These are phyloP conservation scores for Caenorhabditis latens DNA, from an alignment of 1,140 invertebrate genomes.

Conservation along the genomic window DNA sequence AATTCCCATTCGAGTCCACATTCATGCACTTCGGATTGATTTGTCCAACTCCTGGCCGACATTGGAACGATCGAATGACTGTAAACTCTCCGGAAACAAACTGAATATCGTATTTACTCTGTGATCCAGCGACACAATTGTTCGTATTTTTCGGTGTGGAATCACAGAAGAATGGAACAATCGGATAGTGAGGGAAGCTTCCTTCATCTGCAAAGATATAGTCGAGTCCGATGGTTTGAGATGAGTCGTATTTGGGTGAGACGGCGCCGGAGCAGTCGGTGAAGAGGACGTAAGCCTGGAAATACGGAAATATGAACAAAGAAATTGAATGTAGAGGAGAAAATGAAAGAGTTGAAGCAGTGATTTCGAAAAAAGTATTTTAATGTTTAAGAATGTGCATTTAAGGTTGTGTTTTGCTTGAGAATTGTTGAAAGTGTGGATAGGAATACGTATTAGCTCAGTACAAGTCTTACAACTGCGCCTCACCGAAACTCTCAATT, in stretches of 20 bases:
- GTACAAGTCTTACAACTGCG: no score
- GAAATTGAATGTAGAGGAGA: no score
- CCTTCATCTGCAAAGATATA: constrained; percentile 32
- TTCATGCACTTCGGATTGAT: constrained; percentile 24
- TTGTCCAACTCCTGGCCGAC: constrained; percentile 25
- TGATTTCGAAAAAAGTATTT: no score
- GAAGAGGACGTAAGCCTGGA: constrained; percentile 26
- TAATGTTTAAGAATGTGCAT: no score
- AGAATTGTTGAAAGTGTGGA: no score
- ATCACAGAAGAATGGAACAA: constrained; percentile 40
- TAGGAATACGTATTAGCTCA: no score
- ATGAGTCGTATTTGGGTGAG: constrained; percentile 6
- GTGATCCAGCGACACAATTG: neutral
- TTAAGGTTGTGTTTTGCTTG: no score
- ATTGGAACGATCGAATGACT: constrained; percentile 36
- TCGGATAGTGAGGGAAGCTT: constrained; percentile 34
- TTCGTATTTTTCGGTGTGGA: neutral
- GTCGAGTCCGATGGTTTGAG: constrained; percentile 23
- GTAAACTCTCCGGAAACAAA: constrained; percentile 30
- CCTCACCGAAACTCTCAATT: no score
- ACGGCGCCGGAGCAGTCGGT: constrained; percentile 9
- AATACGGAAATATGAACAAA: neutral
- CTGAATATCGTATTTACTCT: constrained; percentile 31
- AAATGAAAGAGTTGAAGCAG: no score
- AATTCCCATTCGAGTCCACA: constrained; percentile 3